Percentiles rank a stretch among this genome's conserved stretches.
Evolutionary conservation across 1,140 invertebrate species (phyloP).

Genomic region (Zaprionus ghesquierei): DNA sequence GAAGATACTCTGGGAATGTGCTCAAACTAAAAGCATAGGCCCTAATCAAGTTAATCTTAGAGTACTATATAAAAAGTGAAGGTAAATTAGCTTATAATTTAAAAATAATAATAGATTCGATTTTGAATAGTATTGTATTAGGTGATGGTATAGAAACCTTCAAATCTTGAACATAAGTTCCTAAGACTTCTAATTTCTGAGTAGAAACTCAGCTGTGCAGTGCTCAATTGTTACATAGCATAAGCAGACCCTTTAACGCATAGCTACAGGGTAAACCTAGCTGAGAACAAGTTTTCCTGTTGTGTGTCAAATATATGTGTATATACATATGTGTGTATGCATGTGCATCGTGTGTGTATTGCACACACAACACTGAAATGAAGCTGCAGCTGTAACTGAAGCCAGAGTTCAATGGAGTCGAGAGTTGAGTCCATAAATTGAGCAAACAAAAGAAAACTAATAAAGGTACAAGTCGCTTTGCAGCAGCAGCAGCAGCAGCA

Average conservation of each 20-base stretch:
- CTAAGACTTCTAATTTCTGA: too few species aligned
- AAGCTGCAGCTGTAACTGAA: constrained; percentile 28
- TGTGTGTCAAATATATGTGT: not conserved
- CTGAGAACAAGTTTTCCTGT: constrained; percentile 29
- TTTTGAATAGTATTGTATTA: too few species aligned
- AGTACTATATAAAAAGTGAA: too few species aligned
- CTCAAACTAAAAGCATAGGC: too few species aligned
- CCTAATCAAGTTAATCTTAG: too few species aligned
- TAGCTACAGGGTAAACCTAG: constrained; percentile 7
- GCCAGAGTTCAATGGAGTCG: constrained; percentile 49
- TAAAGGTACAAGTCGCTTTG: constrained; percentile 51
- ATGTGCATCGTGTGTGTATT: not conserved
- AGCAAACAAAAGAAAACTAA: constrained; percentile 68
- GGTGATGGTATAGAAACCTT: too few species aligned
- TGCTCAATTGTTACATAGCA: too few species aligned
- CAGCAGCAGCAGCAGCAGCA: constrained; percentile 2
- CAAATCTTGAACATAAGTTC: too few species aligned
- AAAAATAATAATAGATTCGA: too few species aligned
- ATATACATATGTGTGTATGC: not conserved
- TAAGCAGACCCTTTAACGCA: not conserved
- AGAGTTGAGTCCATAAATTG: constrained; percentile 64
- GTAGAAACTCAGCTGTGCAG: too few species aligned
- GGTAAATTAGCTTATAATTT: too few species aligned
- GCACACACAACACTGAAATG: constrained; percentile 36
- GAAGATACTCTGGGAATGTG: not conserved